phyloP scores from a whole-genome alignment of 2,113 vertebrate genomes.

The Tautogolabrus adspersus region DNA sequence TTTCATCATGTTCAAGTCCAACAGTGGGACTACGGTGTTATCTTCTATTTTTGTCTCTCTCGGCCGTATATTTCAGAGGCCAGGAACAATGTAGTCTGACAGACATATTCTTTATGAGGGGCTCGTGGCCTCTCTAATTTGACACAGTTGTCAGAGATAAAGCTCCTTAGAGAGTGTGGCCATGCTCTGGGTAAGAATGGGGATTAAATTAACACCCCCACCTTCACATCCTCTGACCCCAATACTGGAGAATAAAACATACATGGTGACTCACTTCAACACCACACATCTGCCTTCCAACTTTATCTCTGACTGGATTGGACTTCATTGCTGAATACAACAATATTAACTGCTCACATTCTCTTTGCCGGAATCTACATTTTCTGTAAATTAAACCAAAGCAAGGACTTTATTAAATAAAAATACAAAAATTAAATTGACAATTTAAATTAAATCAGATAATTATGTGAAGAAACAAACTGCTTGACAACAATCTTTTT shows the following conservation, averaged over 20 bases:
- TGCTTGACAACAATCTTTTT: slow-evolving; percentile 32
- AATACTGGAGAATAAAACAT: slow-evolving; percentile 82
- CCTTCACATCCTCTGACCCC: slow-evolving; percentile 84
- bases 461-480: slow-evolving; percentile 27
- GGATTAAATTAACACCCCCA: slow-evolving; percentile 86
- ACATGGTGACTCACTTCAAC: slow-evolving; percentile 77
- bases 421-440: slow-evolving; percentile 21
- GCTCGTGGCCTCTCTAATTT: slow-evolving; percentile 85
- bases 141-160: slow-evolving; percentile 86
- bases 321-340: slow-evolving; percentile 61
- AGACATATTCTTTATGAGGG: slow-evolving; percentile 86
- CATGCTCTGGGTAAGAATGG: slow-evolving; percentile 85
- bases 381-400: slow-evolving; percentile 22
- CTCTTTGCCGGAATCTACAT: not conserved
- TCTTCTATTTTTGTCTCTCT: slow-evolving; percentile 83
- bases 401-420: slow-evolving; percentile 8
- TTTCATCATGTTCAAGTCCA: slow-evolving; percentile 82
- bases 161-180: slow-evolving; percentile 85
- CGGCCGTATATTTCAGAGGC: slow-evolving; percentile 79
- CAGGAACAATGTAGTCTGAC: slow-evolving; percentile 84
- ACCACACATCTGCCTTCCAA: slow-evolving; percentile 66
- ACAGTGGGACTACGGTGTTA: slow-evolving; percentile 77
- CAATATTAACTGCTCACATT: slow-evolving; percentile 10
- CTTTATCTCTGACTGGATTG: slow-evolving; percentile 57
- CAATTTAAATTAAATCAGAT: not conserved